Conservation (phyloP, 1,140 invertebrate species). For the Meloidogyne exigua region DNA sequence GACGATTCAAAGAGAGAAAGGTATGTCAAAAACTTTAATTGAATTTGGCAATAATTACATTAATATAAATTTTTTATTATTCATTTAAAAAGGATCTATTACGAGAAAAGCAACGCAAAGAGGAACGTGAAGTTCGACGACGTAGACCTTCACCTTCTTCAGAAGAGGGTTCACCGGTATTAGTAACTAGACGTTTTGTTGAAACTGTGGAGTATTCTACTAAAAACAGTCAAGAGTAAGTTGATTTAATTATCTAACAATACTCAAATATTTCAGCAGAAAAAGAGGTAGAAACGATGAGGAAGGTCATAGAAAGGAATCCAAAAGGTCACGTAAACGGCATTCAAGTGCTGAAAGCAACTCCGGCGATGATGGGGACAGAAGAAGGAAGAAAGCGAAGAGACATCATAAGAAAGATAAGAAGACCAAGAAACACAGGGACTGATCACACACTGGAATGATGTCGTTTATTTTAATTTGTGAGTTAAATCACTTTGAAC, state of each 20-base stretch:
- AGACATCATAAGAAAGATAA: slow-evolving; percentile 27
- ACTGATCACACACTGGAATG: not conserved
- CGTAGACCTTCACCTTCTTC: slow-evolving; percentile 4
- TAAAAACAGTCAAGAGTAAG: not conserved
- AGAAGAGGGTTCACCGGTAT: not conserved
- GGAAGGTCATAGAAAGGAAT: slow-evolving; percentile 14
- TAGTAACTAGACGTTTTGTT: not conserved
- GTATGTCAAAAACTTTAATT: not conserved
- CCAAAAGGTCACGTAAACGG: not conserved
- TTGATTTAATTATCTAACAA: not conserved
- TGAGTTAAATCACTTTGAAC: not conserved
- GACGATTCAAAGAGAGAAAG: slow-evolving; percentile 21
- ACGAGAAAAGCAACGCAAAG: slow-evolving; percentile 15
- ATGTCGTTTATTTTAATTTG: not conserved
- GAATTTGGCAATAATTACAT: no score
- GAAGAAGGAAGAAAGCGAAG: slow-evolving; percentile 23
- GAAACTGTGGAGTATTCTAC: not conserved
- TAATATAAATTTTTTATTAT: not conserved
- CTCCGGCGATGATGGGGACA: slow-evolving; percentile 4
- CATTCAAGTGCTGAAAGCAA: slow-evolving; percentile 17
- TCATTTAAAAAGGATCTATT: slow-evolving; percentile 1
- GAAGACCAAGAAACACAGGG: slow-evolving; percentile 26
- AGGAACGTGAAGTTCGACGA: not conserved
- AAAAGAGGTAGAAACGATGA: slow-evolving; percentile 15
- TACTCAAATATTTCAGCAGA: not conserved